Evolutionary conservation across 2,113 vertebrate species (phyloP).

Genomic region (Ameiurus melas): DNA sequence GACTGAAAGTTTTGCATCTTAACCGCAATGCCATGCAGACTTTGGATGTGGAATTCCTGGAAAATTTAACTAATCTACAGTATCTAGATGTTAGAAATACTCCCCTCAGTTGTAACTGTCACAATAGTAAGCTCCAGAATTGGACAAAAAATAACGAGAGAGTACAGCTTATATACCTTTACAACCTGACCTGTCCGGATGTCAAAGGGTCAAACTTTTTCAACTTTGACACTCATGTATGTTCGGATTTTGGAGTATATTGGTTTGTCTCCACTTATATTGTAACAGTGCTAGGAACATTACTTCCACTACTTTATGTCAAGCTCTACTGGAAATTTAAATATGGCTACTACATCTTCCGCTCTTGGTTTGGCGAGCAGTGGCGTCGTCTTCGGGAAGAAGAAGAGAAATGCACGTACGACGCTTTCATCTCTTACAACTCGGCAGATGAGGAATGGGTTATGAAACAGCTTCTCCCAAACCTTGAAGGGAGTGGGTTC

Average conservation of each 20-base stretch:
- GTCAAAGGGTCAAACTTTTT: constrained; percentile 58
- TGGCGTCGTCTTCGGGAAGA: constrained; percentile 76
- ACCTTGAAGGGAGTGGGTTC: constrained; percentile 72
- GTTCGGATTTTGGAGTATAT: constrained; percentile 70
- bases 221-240: constrained; percentile 77
- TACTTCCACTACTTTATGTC: constrained; percentile 71
- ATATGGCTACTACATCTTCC: constrained; percentile 80
- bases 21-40: constrained; percentile 77
- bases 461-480: constrained; percentile 74
- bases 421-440: constrained; percentile 88
- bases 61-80: constrained; percentile 66
- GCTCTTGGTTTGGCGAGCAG: constrained; percentile 74
- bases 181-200: constrained; percentile 54
- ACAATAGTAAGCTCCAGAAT: constrained; percentile 67
- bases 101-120: constrained; percentile 78
- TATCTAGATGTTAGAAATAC: constrained; percentile 80
- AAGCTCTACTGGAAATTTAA: constrained; percentile 78
- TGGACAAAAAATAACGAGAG: constrained; percentile 61
- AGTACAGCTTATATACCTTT: constrained; percentile 77
- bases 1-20: constrained; percentile 64
- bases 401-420: constrained; percentile 74
- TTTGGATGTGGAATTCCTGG: constrained; percentile 62
- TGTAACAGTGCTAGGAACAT: constrained; percentile 66
- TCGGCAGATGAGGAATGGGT: constrained; percentile 81
- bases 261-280: constrained; percentile 70